These are phyloP conservation scores for Akabosia matsudoensis DNA, from an alignment of 1,140 invertebrate species.

Conservation along the genomic window DNA sequence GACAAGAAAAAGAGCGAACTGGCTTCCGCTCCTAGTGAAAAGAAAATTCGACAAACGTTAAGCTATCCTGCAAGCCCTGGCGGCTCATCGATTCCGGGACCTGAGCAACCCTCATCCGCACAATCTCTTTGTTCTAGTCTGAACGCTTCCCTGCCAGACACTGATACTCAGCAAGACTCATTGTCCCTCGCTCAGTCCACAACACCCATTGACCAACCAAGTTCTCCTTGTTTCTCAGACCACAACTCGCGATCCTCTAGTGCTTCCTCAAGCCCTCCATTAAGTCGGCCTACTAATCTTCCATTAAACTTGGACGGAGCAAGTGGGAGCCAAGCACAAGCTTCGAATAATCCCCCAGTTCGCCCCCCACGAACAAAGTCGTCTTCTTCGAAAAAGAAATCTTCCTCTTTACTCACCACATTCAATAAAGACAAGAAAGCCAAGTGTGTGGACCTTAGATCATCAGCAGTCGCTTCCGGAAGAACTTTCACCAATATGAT, in stretches of 20 bases:
- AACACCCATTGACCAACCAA: neutral
- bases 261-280: constrained; percentile 23
- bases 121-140: neutral
- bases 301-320: neutral
- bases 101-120: neutral
- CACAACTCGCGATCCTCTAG: neutral
- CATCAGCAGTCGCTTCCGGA: neutral
- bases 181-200: neutral
- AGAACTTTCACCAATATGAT: constrained; percentile 29
- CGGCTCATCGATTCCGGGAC: neutral
- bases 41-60: constrained; percentile 69
- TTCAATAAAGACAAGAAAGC: constrained; percentile 23
- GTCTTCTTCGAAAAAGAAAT: neutral
- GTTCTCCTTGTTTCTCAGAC: neutral
- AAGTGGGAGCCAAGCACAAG: too few species aligned
- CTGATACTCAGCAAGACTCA: neutral
- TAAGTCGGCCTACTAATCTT: constrained; percentile 27
- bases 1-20: constrained; percentile 65
- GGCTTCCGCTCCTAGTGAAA: constrained; percentile 29
- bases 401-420: neutral
- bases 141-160: neutral
- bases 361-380: neutral
- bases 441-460: constrained; percentile 34
- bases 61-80: constrained; percentile 13
- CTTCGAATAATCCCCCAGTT: neutral